Conservation (phyloP, 2,797 vertebrate genomes). For the Falco concolor region DNA sequence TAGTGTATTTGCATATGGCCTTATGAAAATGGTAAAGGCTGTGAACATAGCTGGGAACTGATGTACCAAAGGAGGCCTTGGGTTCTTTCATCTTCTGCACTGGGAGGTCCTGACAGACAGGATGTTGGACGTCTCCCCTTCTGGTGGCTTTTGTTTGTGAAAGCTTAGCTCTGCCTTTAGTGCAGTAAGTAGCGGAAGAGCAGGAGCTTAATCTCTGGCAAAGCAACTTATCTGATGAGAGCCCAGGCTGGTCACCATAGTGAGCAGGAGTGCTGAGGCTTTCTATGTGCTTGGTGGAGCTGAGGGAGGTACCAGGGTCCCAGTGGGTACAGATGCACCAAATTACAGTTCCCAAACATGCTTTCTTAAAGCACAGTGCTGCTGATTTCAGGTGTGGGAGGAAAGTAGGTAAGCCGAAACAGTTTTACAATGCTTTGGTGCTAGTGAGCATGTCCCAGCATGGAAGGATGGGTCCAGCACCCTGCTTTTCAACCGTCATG, state of each 20-base stretch:
- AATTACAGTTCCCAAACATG: background rate
- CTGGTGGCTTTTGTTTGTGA: background rate
- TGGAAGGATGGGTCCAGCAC: background rate
- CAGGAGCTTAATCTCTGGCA: background rate
- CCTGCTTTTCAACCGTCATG: background rate
- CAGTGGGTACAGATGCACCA: background rate
- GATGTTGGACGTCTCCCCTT: background rate
- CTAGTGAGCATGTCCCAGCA: background rate
- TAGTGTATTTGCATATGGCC: background rate
- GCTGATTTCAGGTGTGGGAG: background rate
- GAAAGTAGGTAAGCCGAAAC: background rate
- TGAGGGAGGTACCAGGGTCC: background rate
- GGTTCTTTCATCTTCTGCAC: background rate
- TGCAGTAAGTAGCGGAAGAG: background rate
- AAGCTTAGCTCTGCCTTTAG: background rate
- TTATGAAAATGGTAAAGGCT: background rate
- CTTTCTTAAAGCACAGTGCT: background rate
- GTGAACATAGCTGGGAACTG: background rate
- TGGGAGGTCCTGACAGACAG: background rate
- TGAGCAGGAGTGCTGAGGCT: background rate
- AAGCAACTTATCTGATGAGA: background rate
- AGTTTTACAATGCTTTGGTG: background rate
- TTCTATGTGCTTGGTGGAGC: background rate
- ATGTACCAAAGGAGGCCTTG: background rate
- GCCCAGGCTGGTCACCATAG: background rate